Base-by-base conservation (phyloP, 2,888 invertebrate genomes). In the Eretmocerus hayati region DNA sequence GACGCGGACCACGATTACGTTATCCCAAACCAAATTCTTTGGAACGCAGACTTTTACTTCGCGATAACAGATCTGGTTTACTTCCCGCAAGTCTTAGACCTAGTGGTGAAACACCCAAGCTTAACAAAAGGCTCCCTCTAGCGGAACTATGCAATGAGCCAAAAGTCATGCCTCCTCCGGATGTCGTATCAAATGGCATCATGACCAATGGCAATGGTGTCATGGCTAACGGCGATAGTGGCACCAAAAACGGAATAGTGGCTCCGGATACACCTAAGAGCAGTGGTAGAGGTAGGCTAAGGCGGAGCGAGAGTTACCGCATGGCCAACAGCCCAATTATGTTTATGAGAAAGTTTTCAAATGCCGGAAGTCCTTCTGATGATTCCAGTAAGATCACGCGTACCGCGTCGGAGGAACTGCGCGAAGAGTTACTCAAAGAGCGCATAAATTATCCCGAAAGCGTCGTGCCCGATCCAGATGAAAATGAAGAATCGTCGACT, bases 271-370 rank as follows among this genome's bases (percentile, higher is more conserved):
- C 4, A 3, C 13, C 31, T 5, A 18, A 18, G 6, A 19, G 8
- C 21, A 19, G 13, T 4, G 26, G 11, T 39, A 39, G 13, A 35
- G 62, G 67, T 1, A 81, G 80, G 73, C 75, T 89, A 39, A 87
- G 86, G 71, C 83, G 90, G 52, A 87, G 87, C 67, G 87, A 90
- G 69, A 90, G 89, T 72, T 90, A 90, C 67, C 81, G 87, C 56
- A 78, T 86, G 70, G 90, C 90, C 15, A 89, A 89, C 72, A 81
- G 81, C 57, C 81, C 82, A 20, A 77, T 81, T 55, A 77, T 82
- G 72, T 80, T 80, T 31, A 81, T 84, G 42, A 81, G 79, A 70
- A 83, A 66, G 42, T 58, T 67, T 9, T 39, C 39, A 15, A 22
- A 19, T 23, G 44, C 36, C 9, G 58, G 56, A 8, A 58, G 61